A percentile compares a stretch with the other conserved stretches of the same genome.
These are phyloP conservation scores for Tenebrosternarchus preto DNA, from an alignment of 2,113 vertebrate species.

Conservation along the genomic window DNA sequence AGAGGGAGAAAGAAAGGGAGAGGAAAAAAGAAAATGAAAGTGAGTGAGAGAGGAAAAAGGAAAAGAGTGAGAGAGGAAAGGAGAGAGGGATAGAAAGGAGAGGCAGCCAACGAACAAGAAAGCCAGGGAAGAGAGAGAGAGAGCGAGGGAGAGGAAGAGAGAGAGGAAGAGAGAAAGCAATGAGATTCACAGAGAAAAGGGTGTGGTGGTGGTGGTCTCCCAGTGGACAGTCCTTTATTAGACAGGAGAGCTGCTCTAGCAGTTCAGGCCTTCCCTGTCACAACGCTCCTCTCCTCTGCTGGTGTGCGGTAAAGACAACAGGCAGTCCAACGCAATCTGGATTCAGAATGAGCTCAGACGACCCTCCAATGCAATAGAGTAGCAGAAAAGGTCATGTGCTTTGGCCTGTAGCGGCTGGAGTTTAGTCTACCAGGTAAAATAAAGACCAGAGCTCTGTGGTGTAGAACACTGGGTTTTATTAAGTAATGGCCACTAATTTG, in stretches of 20 bases:
- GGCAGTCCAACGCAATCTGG: background rate
- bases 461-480: background rate
- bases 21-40: background rate
- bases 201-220: conserved; percentile 34
- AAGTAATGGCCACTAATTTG: background rate
- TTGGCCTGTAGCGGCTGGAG: background rate
- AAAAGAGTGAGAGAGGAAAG: background rate
- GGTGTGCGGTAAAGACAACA: background rate
- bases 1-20: background rate
- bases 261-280: background rate
- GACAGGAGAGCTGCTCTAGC: conserved; percentile 20
- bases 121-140: background rate
- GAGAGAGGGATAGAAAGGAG: background rate
- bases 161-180: background rate
- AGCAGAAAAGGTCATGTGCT: background rate
- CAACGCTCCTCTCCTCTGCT: background rate
- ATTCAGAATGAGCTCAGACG: background rate
- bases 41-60: background rate
- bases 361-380: background rate
- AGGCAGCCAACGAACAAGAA: background rate
- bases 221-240: conserved; percentile 50
- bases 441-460: background rate
- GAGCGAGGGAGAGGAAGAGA: conserved; percentile 20
- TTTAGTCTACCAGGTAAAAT: background rate
- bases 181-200: background rate